Evolutionary conservation across 2,113 vertebrate species (phyloP).

Genomic region (Nannospalax galili): DNA sequence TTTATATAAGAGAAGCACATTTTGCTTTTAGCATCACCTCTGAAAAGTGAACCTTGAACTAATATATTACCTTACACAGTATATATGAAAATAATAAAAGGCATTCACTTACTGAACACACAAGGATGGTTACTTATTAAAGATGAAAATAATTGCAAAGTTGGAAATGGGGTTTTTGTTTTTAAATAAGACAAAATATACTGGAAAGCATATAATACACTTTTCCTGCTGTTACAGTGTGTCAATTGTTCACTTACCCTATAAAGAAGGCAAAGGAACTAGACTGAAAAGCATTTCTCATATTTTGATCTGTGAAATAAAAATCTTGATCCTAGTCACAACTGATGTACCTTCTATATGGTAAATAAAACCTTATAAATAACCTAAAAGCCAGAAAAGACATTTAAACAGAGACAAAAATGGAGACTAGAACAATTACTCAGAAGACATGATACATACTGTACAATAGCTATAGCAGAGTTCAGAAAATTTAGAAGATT

Average conservation of each 20-base stretch:
- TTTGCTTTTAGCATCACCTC: slow-evolving; percentile 20
- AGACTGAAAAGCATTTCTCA: background rate
- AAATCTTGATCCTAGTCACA: background rate
- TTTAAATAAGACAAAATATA: slow-evolving; percentile 25
- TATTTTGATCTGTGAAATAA: slow-evolving; percentile 40
- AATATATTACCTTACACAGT: background rate
- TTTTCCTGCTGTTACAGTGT: background rate
- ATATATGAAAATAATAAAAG: background rate
- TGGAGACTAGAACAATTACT: background rate
- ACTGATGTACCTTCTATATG: background rate
- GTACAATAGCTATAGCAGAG: background rate
- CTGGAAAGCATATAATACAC: background rate
- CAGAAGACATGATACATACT: background rate
- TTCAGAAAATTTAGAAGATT: background rate
- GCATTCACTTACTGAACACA: background rate
- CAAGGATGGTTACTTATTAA: background rate
- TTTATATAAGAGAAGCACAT: slow-evolving; percentile 13
- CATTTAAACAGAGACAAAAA: background rate
- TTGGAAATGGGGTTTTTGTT: background rate
- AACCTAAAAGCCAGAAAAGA: background rate
- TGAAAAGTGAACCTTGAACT: slow-evolving; percentile 18
- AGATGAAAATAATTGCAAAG: background rate
- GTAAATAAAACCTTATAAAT: slow-evolving; percentile 30
- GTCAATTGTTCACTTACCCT: background rate
- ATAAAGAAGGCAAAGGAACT: background rate